phyloP scores from a whole-genome alignment of 2,797 vertebrate genomes.

The Pipistrellus pygmaeus region DNA sequence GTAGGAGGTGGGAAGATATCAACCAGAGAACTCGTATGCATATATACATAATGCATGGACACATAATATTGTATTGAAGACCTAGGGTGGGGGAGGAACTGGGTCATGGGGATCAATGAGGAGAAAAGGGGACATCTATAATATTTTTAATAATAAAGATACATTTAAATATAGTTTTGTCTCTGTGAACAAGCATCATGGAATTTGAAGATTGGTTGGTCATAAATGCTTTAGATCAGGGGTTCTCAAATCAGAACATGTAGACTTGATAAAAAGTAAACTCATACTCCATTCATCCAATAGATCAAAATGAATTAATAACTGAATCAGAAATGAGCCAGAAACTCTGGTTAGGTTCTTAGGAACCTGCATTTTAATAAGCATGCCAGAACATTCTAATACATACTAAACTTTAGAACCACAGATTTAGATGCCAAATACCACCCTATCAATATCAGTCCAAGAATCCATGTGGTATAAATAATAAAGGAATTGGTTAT shows the following conservation, averaged over 20 bases:
- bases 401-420: background rate
- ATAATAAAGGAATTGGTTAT: background rate
- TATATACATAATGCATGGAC: too few relatives aligned
- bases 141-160: too few relatives aligned
- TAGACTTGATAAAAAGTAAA: background rate
- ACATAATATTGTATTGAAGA: too few relatives aligned
- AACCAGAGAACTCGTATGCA: too few relatives aligned
- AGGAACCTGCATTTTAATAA: background rate
- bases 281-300: background rate
- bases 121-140: too few relatives aligned
- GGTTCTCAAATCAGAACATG: background rate
- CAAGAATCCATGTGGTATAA: background rate
- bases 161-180: too few relatives aligned
- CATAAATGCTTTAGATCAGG: background rate
- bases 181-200: background rate
- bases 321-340: background rate
- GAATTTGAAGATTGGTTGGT: background rate
- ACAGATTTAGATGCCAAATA: background rate
- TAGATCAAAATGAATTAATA: background rate
- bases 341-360: background rate
- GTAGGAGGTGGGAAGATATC: too few relatives aligned
- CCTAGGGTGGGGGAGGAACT: too few relatives aligned
- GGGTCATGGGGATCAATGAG: too few relatives aligned
- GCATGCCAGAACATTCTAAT: background rate
- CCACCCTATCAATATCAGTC: background rate